Percentiles rank a stretch among this genome's conserved stretches.
Conservation (phyloP, 2,797 vertebrate species). For the Hoplostethus atlanticus region DNA sequence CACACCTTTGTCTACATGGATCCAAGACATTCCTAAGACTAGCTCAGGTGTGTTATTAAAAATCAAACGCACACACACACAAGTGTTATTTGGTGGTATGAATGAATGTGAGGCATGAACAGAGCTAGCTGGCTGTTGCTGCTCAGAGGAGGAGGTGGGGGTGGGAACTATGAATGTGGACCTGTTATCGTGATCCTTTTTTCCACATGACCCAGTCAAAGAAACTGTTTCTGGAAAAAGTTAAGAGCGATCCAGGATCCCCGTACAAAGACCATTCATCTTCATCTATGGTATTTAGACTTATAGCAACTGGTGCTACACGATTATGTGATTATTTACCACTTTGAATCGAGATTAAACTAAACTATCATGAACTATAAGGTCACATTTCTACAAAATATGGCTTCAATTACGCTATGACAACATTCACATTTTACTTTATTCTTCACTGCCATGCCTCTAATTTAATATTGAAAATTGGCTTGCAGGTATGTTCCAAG, state of each 20-base stretch:
- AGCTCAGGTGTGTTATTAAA: constrained; percentile 76
- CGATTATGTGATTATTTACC: background rate
- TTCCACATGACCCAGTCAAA: constrained; percentile 42
- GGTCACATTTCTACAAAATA: background rate
- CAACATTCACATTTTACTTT: constrained; percentile 28
- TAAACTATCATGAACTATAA: background rate
- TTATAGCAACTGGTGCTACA: background rate
- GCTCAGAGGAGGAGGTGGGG: constrained; percentile 1
- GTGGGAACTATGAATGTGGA: constrained; percentile 24
- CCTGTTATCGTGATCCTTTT: constrained; percentile 38
- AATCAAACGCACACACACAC: constrained; percentile 60
- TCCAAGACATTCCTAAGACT: constrained; percentile 73
- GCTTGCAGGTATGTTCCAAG: constrained; percentile 56
- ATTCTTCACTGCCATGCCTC: constrained; percentile 23
- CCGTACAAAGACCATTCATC: constrained; percentile 8
- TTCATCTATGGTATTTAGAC: background rate
- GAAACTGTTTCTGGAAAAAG: constrained; percentile 20
- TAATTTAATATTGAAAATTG: constrained; percentile 49
- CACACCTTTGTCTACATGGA: constrained; percentile 65
- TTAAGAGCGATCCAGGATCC: constrained; percentile 16
- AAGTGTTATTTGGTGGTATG: constrained; percentile 58
- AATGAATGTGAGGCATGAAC: constrained; percentile 58
- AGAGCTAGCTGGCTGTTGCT: constrained; percentile 6
- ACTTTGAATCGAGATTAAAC: background rate
- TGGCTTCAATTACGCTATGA: constrained; percentile 35